These are phyloP conservation scores for Vespertilio murinus DNA, from an alignment of 2,797 vertebrate species.

Conservation along the genomic window DNA sequence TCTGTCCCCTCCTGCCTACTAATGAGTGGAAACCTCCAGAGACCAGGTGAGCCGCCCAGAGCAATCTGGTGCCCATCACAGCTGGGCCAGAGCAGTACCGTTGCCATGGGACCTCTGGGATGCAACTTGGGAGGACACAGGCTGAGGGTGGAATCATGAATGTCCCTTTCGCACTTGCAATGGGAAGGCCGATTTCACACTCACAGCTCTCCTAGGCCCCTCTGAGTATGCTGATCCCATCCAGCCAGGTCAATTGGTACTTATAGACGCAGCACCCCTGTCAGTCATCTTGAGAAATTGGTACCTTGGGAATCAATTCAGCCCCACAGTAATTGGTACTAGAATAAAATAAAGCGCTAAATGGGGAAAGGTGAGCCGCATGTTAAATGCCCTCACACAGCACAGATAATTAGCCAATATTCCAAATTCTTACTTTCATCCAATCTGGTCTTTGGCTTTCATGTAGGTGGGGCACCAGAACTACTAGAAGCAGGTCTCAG, in stretches of 20 bases:
- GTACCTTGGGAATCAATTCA: constrained; percentile 29
- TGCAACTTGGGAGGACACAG: rapidly evolving
- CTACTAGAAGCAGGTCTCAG: rapidly evolving
- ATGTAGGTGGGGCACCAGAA: rapidly evolving
- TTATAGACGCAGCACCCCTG: not conserved
- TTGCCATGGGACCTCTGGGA: not conserved
- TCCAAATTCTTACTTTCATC: not conserved
- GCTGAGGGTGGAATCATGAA: not conserved
- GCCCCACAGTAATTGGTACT: not conserved
- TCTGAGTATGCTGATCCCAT: rapidly evolving
- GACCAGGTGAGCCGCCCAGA: not conserved
- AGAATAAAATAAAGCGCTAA: constrained; percentile 31
- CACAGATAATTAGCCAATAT: not conserved
- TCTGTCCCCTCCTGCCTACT: rapidly evolving
- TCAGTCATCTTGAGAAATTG: constrained; percentile 54
- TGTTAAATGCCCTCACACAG: not conserved
- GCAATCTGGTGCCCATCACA: rapidly evolving
- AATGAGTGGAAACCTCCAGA: not conserved
- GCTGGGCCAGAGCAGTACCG: rapidly evolving
- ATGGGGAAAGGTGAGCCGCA: not conserved
- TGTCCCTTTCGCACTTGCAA: not conserved
- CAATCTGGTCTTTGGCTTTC: not conserved
- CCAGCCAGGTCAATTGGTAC: constrained; percentile 30
- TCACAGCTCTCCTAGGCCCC: not conserved
- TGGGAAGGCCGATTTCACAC: not conserved